Evolutionary conservation across 2,113 vertebrate species (phyloP), one percentile per base, ranked within the genome.

Genomic region (Cervus canadensis): DNA sequence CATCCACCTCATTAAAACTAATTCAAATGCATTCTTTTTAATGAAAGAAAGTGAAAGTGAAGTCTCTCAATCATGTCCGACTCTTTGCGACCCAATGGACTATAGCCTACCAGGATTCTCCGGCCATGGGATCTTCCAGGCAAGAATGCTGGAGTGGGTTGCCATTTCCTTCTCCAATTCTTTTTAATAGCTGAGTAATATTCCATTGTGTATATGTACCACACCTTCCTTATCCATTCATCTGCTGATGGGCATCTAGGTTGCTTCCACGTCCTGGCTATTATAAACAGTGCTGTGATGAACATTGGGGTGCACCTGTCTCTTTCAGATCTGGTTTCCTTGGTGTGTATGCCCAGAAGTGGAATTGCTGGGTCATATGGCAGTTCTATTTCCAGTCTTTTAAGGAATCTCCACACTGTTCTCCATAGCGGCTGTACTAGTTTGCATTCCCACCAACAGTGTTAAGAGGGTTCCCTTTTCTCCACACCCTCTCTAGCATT

Each of bases 251-350:
- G 33, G 0, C 64, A 67, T 67, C 64, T 67, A 36, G 64, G 64
- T n/a, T n/a, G 0, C 33, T 67, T 67, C 33, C 64, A 67, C n/a
- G 64, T 67, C 64, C 2, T 67, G 33, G 33, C 33, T n/a, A 10
- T 67, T n/a, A 0, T 36, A 19, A n/a, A 67, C 33, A 67, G 8
- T 67, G 33, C 33, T n/a, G 64, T 0, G 0, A 5, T 67, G 17
- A 67, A 36, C 64, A 10, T 1, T 67, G 64, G 4, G 33, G 64
- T 67, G 5, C 8, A 67, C 4, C 0, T 67, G 64, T 67, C 64
- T 36, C 33, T 67, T 67, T 36, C 30, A 19, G 1, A 9, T 36
- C 64, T 36, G 16, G 33, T 67, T 67, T 67, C 33, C 64, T 19
- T 0, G 1, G 17, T 67, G 64, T 21, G 7, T 19, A 36, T 67